Conservation (phyloP, 2,888 invertebrate species). For the Anorthoa munda region DNA sequence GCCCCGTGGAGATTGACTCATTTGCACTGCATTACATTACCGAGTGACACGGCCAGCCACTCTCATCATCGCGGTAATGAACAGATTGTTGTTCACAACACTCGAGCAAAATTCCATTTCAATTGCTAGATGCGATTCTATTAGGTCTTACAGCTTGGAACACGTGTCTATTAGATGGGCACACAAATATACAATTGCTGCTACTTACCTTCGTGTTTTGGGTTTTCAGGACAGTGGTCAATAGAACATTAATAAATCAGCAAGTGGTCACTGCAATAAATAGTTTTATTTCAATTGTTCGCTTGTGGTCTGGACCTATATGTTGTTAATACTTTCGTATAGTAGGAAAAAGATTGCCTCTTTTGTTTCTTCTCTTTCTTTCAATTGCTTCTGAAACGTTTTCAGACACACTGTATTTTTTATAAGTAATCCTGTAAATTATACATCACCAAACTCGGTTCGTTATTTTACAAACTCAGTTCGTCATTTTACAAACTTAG, state of each 20-base stretch:
- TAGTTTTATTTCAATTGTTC: constrained; percentile 25
- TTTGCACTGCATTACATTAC: constrained; percentile 91
- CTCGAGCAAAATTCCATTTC: constrained; percentile 70
- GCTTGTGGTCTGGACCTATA: not conserved
- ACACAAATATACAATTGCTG: constrained; percentile 32
- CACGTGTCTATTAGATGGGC: constrained; percentile 32
- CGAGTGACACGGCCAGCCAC: constrained; percentile 88
- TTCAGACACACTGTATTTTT: not conserved
- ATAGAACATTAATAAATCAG: constrained; percentile 46
- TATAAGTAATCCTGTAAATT: not conserved
- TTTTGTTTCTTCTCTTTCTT: not conserved
- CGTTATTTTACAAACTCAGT: no score
- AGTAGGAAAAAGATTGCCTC: not conserved
- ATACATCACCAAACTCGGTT: not conserved
- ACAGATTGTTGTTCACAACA: constrained; percentile 80
- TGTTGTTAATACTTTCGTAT: not conserved
- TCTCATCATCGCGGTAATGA: constrained; percentile 88
- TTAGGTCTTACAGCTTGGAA: constrained; percentile 54
- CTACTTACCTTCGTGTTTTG: constrained; percentile 21
- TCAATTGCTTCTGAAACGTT: not conserved
- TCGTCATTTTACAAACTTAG: no score
- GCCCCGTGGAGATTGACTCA: constrained; percentile 90
- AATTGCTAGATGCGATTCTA: constrained; percentile 65
- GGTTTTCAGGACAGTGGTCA: constrained; percentile 29
- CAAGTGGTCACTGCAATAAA: constrained; percentile 29